Evolutionary conservation across 2,113 vertebrate species (phyloP).

Genomic region (Leucoraja erinaceus): DNA sequence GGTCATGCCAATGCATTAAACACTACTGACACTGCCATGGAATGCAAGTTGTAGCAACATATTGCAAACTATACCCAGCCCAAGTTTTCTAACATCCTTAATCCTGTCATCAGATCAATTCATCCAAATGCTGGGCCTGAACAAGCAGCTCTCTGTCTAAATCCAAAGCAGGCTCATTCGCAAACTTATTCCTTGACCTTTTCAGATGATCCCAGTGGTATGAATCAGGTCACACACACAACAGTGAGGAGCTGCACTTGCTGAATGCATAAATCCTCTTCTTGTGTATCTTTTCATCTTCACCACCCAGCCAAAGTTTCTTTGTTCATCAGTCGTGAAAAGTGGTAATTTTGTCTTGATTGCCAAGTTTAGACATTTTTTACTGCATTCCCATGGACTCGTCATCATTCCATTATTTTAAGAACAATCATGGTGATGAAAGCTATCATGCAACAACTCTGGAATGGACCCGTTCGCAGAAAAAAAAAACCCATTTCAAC

Average conservation of each 20-base stretch:
- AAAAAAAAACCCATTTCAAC: not conserved
- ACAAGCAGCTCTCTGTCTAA: not conserved
- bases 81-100: not conserved
- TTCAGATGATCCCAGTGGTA: not conserved
- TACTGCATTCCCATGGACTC: not conserved
- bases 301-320: not conserved
- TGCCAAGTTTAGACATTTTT: not conserved
- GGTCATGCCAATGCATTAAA: not conserved
- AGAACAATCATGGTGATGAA: not conserved
- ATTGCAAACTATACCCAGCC: not conserved
- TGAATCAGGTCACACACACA: not conserved
- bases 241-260: not conserved
- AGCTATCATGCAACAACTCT: not conserved
- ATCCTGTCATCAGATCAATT: not conserved
- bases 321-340: not conserved
- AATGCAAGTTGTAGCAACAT: not conserved
- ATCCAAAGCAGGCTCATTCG: not conserved
- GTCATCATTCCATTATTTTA: not conserved
- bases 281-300: not conserved
- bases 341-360: not conserved
- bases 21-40: not conserved
- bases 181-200: not conserved
- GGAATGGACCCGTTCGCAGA: not conserved
- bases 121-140: not conserved
- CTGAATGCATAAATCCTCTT: not conserved